Evolutionary conservation across 1,140 invertebrate species (phyloP), one percentile per base, ranked within the genome.

Genomic region (Pseudobourletiella spinata): DNA sequence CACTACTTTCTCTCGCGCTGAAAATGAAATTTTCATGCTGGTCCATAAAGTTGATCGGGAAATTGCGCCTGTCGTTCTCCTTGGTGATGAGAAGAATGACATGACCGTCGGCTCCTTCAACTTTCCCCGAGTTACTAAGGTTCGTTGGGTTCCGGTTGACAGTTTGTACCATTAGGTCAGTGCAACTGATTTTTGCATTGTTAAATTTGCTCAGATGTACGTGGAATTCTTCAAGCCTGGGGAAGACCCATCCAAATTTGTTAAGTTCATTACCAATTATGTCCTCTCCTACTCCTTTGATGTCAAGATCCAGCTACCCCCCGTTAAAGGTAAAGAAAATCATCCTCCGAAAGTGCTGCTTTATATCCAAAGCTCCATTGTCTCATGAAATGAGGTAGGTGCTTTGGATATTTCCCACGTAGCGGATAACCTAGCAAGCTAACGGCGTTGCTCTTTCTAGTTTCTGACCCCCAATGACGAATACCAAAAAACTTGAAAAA

Each of bases 41-140:
- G 24, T 54, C 18, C 46, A 60, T 28, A 60, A 60, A 51, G 30
- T 57, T 6, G 61, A 63, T 35, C 25, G 29, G 29, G 42, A 42
- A 15, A 58, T 39, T 11, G 3, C 6, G 24, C 35, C 35, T 24
- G 14, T 3, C 3, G 35, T 39, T 3, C 8, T 51, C 6, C 8
- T 51, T 26, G 48, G 14, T 26, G 25, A 26, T 6, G 48, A 51
- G 8, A 51, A 51, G 6, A 51, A 51, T 26, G 25, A 51, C 6
- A 24, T 51, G 14, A 8, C 14, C 11, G 15, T 51, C 8, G 8
- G 3, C 4, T 18, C 48, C 16, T 51, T 51, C 28, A 18, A 22
- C 18, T 51, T 51, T 51, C 14, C 14, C 3, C 25, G 24, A 51
- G 14, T 51, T 18, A 25, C 48, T 3, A 48, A 11, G 4, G 44